These are phyloP conservation scores for Formicarius rufipectus DNA, from an alignment of 2,113 vertebrate genomes.

Conservation along the genomic window DNA sequence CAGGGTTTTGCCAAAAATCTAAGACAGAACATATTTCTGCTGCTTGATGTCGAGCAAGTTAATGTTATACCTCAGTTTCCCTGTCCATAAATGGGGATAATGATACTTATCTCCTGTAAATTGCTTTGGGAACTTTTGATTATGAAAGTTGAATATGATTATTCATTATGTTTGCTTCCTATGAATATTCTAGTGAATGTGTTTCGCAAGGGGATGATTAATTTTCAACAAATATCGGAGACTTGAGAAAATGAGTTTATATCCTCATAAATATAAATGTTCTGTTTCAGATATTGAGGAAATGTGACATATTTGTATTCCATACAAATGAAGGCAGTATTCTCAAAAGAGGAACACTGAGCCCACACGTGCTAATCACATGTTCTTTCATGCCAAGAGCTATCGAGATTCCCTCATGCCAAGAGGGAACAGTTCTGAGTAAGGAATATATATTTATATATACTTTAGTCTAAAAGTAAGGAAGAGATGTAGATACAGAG, in stretches of 20 bases:
- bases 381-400: constrained; percentile 20
- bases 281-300: constrained; percentile 49
- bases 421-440: background rate
- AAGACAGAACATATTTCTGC: background rate
- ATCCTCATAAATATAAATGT: constrained; percentile 68
- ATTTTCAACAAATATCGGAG: constrained; percentile 65
- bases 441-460: background rate
- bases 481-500: background rate
- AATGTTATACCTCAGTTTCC: constrained; percentile 37
- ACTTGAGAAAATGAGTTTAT: constrained; percentile 62
- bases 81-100: background rate
- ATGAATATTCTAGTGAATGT: constrained; percentile 65
- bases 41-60: background rate
- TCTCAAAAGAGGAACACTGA: constrained; percentile 17
- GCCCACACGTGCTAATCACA: constrained; percentile 37
- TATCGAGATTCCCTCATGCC: background rate
- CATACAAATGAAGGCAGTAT: constrained; percentile 12
- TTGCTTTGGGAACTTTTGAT: constrained; percentile 57
- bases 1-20: background rate
- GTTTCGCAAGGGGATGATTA: constrained; percentile 61
- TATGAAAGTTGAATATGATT: constrained; percentile 50
- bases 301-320: constrained; percentile 47
- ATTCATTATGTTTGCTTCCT: constrained; percentile 64
- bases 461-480: background rate
- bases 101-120: constrained; percentile 32